Evolutionary conservation across 2,888 invertebrate species (phyloP), one percentile per base, ranked within the genome.

Genomic region (Perithous albicinctus): DNA sequence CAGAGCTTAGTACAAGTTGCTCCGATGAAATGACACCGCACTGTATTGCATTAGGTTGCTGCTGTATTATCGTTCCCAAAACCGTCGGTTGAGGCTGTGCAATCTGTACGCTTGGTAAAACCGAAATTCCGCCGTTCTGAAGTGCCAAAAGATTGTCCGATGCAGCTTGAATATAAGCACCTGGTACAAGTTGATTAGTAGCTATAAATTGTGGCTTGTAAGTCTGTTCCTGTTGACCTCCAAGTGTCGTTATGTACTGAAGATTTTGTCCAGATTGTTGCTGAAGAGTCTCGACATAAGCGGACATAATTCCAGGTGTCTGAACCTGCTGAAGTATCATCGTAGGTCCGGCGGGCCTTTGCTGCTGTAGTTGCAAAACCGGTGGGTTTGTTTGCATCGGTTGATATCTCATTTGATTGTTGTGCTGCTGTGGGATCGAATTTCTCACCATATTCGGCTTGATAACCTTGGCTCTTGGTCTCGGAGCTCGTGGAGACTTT

Each of bases 201-300:
- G 91, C 83, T 35, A 92, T 91, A 29, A 88, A 92, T 67, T 92
- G 92, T 0, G 93, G 92, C 29, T 93, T 92, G 74, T 88, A 90
- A 3, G 88, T 84, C 0, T 87, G 46, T 18, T 92, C 92, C 2
- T 91, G 90, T 90, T 95, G 95, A 5, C 95, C 95, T 0, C 95
- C 94, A 80, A 96, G 94, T 0, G 96, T 95, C 8, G 96, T 95
- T 59, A 97, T 95, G 87, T 97, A 97, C 88, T 97, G 97, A 92
- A 97, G 94, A 89, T 96, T 96, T 90, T 96, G 96, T 78, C 95
- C 95, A 75, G 95, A 94, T 85, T 95, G 95, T 87, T 96, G 96
- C 66, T 96, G 96, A 85, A 96, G 93, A 0, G 95, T 94, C 88
- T 96, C 96, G 1, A 96, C 95, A 91, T 96, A 96, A 0, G 93